Base-by-base conservation (phyloP, 2,797 vertebrate species). In the Malacoraja senta region DNA sequence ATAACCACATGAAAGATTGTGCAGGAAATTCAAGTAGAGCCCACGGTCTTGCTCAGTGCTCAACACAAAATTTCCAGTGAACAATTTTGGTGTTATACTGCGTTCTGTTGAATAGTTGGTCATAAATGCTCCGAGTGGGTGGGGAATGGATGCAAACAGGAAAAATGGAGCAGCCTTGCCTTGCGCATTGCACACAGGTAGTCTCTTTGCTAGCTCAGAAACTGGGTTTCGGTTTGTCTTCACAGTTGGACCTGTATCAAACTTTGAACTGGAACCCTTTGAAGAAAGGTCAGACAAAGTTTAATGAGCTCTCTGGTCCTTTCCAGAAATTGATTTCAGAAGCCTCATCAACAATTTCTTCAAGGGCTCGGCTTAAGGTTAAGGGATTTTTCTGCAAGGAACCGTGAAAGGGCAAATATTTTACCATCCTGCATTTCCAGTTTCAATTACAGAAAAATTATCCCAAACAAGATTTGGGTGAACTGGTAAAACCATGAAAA, bases 1-100 rank as follows among this genome's bases (percentile, higher is more conserved):
- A 38, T 76, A 92, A 92, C 90, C 90, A 92, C 90, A 58, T 53
- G 44, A 58, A 53, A 92, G 35, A 72, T 76, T 71, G 58, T 24
- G 12, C 90, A 29, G 38, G 44, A 76, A 44, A 29, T 58, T 92
- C n/a, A 29, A 53, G 21, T 71, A 35, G 32, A 91, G 58, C 19
- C 29, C 26, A 26, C 38, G 44, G 38, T 6, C 13, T 76, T 29
- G 65, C 21, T 92, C 38, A 65, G 35, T 15, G 24, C 68, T 74
- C 35, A 44, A 68, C 38, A 92, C 21, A 7, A 53, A n/a, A 38
- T 76, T 92, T 9, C 10, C 35, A 8, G 26, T 29, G 12, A 91
- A 44, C 3, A 6, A 15, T 74, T 32, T 53, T 35, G 1, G 29
- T 72, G 10, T 35, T 6, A 19, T 35, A 10, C 32, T 74, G 13